Evolutionary conservation across 2,888 invertebrate species (phyloP), one percentile per base, ranked within the genome.

Genomic region (Agonopterix heracliana): DNA sequence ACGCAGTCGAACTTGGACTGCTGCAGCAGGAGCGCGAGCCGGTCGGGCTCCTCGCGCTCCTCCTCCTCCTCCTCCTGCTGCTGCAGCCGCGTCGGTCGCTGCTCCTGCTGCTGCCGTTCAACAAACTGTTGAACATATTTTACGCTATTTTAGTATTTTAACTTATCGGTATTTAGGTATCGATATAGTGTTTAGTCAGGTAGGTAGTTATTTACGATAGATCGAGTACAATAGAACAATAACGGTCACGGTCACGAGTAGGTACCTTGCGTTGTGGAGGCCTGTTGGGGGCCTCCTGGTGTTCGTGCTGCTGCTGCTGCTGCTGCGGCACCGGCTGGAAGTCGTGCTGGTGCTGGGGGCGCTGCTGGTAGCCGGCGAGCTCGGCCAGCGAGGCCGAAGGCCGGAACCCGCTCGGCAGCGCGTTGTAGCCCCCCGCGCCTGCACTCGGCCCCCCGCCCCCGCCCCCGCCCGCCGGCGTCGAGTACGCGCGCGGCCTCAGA

Each of bases 41-140:
- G 92, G 81, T 97, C 97, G 1, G 97, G 97, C 66, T 96, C 95
- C 64, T 95, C 94, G 65, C 93, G 93, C 71, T 95, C 94, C 59
- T 94, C 92, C 58, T 93, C 91, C 56, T 92, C 90, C 60, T 90
- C 84, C 8, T 68, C 62, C 35, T 68, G 59, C 35, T 44, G 26
- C 50, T 34, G 88, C 55, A 90, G 88, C 60, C 90, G 83, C 7
- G 70, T 61, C 48, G 74, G 73, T 46, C 61, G 60, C 44, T 45
- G 50, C 48, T 73, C 71, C 50, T 69, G 70, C 41, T 82, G 81
- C 48, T 84, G 78, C 44, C 74, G 57, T 64, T 74, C 72, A 9
- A 13, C 35, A n/a, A n/a, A n/a, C 38, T 38, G 38, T n/a, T 38
- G 38, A 26, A 26, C 7, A 17, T 3, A 26, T 26, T n/a, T n/a